Evolutionary conservation across 2,797 vertebrate genomes (phyloP).

Genomic region (Galago senegalensis): DNA sequence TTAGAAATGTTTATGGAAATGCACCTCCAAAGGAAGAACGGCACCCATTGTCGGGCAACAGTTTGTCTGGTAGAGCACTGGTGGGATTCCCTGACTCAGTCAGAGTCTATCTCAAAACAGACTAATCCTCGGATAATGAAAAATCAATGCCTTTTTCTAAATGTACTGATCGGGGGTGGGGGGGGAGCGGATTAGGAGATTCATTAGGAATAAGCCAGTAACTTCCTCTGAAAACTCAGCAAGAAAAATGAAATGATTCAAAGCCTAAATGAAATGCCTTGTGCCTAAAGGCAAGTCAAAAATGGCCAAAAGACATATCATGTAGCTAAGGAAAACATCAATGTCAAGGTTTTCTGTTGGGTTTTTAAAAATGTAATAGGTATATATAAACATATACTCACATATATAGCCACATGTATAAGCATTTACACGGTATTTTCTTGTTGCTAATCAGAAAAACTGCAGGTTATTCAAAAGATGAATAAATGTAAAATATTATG

Average conservation of each 20-base stretch:
- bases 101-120: slow-evolving; percentile 82
- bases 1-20: slow-evolving; percentile 91
- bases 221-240: neutral
- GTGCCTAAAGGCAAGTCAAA: neutral
- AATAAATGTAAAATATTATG: neutral
- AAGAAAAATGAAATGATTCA: neutral
- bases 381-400: neutral
- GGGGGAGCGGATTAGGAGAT: slow-evolving; percentile 16
- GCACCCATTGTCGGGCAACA: slow-evolving; percentile 87
- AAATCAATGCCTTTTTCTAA: slow-evolving; percentile 78
- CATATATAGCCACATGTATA: neutral
- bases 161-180: slow-evolving; percentile 43
- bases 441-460: slow-evolving; percentile 1
- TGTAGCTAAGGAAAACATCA: neutral
- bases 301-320: neutral
- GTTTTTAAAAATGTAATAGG: neutral
- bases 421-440: neutral
- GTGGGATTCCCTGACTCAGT: slow-evolving; percentile 82
- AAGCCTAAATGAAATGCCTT: neutral
- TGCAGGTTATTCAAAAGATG: slow-evolving; percentile 5
- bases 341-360: slow-evolving; percentile 49
- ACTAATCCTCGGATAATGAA: slow-evolving; percentile 81
- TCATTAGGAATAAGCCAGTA: slow-evolving; percentile 6
- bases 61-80: slow-evolving; percentile 79
- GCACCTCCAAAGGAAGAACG: slow-evolving; percentile 87